phyloP scores from a whole-genome alignment of 1,140 invertebrate genomes.

The Drosophila sechellia region DNA sequence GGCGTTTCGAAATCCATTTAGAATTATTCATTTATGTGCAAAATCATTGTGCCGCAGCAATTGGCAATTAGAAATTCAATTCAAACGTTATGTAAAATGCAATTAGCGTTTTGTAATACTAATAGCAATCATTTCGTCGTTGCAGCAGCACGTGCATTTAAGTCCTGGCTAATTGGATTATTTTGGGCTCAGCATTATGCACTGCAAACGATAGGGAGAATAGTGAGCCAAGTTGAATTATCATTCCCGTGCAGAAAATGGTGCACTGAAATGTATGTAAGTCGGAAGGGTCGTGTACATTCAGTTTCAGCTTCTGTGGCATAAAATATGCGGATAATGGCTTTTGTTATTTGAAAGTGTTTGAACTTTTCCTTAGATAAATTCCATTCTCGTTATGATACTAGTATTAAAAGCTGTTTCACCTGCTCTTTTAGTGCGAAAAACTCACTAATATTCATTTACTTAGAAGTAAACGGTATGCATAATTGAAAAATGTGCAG shows the following conservation, averaged over 20 bases:
- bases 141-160: constrained; percentile 39
- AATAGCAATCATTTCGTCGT: constrained; percentile 53
- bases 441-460: no score
- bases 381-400: not conserved
- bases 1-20: constrained; percentile 43
- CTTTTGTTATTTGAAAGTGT: no score
- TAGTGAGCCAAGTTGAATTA: constrained; percentile 7
- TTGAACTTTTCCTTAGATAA: not conserved
- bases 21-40: constrained; percentile 61
- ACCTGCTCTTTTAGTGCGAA: no score
- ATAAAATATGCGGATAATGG: not conserved
- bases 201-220: constrained; percentile 4
- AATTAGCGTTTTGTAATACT: constrained; percentile 74
- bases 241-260: constrained; percentile 10
- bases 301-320: not conserved
- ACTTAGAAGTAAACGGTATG: not conserved
- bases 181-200: constrained; percentile 34
- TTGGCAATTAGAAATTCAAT: constrained; percentile 75
- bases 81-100: constrained; percentile 71
- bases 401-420: no score
- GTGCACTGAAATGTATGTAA: constrained; percentile 8
- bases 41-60: constrained; percentile 51
- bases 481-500: not conserved
- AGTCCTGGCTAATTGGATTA: constrained; percentile 58
- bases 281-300: not conserved